Conservation (phyloP, 2,888 invertebrate species). For the Tortricodes alternella region DNA sequence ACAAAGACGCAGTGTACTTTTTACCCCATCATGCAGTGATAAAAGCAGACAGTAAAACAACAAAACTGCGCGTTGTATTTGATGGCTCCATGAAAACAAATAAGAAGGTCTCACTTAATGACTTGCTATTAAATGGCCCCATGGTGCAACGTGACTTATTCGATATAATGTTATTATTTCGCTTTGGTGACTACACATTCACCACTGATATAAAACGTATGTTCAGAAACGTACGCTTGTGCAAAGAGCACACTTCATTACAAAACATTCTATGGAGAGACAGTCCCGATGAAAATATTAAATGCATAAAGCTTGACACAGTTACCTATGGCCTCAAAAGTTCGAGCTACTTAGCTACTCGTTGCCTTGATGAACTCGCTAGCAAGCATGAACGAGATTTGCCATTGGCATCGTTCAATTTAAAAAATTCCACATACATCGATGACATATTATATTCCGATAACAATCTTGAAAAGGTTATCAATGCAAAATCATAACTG, state of each 20-base stretch:
- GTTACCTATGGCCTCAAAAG: slow-evolving; percentile 27
- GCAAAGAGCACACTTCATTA: background rate
- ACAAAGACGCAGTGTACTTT: background rate
- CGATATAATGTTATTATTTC: background rate
- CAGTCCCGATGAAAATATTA: slow-evolving; percentile 14
- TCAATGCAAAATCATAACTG: slow-evolving; percentile 28
- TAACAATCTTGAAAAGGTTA: background rate
- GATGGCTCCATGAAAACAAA: background rate
- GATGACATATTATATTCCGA: slow-evolving; percentile 28
- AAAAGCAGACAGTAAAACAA: background rate
- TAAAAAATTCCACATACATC: slow-evolving; percentile 26
- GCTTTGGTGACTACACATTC: slow-evolving; percentile 1
- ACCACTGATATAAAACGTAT: background rate
- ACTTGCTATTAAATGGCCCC: background rate
- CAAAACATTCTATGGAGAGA: slow-evolving; percentile 13
- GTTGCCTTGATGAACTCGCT: slow-evolving; percentile 30
- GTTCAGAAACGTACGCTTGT: slow-evolving; percentile 1
- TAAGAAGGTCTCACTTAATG: slow-evolving; percentile 1
- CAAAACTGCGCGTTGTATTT: background rate
- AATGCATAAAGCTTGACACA: slow-evolving; percentile 30
- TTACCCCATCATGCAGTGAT: background rate
- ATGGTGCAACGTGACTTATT: background rate
- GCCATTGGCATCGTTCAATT: slow-evolving; percentile 28
- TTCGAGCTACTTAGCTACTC: slow-evolving; percentile 33
- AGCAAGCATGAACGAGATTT: background rate